Conservation (phyloP, 2,888 invertebrate genomes). For the Microctonus aethiopoides region DNA sequence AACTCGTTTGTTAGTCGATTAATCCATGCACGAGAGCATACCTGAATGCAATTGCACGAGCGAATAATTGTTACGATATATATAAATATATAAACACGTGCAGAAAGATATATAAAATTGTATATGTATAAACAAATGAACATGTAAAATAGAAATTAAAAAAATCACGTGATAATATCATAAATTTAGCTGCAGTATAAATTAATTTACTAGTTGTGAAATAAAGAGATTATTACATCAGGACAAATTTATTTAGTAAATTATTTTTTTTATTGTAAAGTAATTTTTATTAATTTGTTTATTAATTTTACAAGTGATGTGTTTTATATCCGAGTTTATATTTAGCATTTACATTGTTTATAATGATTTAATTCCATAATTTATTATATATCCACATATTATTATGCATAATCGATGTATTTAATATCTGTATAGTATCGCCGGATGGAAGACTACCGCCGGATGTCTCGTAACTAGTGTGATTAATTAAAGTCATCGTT, state of each 20-base stretch:
- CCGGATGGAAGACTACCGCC: slow-evolving; percentile 43
- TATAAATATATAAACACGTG: not conserved
- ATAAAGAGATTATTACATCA: not conserved
- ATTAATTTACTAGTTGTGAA: not conserved
- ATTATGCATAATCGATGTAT: not conserved
- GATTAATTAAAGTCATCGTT: slow-evolving; percentile 51
- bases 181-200: not conserved
- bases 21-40: not conserved
- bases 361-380: too few species aligned
- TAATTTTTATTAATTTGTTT: not conserved
- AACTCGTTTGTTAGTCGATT: slow-evolving; percentile 20
- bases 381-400: too few species aligned
- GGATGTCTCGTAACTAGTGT: slow-evolving; percentile 49
- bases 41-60: not conserved
- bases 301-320: too few species aligned
- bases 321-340: too few species aligned
- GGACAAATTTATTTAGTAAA: not conserved
- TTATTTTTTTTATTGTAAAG: not conserved
- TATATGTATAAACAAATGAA: not conserved
- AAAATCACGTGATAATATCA: not conserved
- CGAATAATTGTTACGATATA: not conserved
- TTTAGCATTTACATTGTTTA: too few species aligned
- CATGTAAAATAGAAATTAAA: not conserved
- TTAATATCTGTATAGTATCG: slow-evolving; percentile 32
- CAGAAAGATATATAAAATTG: not conserved